Evolutionary conservation across 2,113 vertebrate species (phyloP).

Genomic region (Craseonycteris thonglongyai): DNA sequence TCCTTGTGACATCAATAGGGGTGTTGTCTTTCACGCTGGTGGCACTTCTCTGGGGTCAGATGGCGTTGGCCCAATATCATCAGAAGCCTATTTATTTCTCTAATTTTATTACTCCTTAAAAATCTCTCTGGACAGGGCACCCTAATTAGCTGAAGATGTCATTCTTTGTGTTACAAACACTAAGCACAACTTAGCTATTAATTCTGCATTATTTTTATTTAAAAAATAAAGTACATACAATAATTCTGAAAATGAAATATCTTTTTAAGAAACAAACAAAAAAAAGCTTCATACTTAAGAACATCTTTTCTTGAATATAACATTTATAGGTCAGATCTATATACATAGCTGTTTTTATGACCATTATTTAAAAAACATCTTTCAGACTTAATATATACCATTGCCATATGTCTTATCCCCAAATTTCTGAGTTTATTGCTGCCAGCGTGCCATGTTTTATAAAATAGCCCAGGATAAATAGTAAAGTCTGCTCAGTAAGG

Average conservation of each 20-base stretch:
- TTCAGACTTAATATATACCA: not conserved
- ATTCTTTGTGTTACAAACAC: not conserved
- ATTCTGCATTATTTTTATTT: not conserved
- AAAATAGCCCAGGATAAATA: not conserved
- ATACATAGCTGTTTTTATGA: not conserved
- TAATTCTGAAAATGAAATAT: not conserved
- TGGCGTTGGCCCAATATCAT: not conserved
- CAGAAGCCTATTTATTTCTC: not conserved
- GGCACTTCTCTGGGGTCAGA: not conserved
- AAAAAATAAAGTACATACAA: not conserved
- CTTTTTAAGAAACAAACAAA: not conserved
- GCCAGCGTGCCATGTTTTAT: not conserved
- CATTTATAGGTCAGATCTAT: not conserved
- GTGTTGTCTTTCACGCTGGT: not conserved
- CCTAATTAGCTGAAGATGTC: not conserved
- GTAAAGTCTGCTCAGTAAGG: not conserved
- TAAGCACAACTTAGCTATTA: not conserved
- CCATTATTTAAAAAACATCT: not conserved
- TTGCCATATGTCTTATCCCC: not conserved
- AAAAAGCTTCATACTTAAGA: not conserved
- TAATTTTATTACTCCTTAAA: too few relatives aligned
- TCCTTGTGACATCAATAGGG: not conserved
- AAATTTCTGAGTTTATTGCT: not conserved
- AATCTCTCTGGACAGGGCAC: not conserved
- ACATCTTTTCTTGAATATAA: not conserved